Percentiles rank a stretch among this genome's conserved stretches.
Conservation (phyloP, 2,113 vertebrate genomes). For the Spermophilus dauricus region DNA sequence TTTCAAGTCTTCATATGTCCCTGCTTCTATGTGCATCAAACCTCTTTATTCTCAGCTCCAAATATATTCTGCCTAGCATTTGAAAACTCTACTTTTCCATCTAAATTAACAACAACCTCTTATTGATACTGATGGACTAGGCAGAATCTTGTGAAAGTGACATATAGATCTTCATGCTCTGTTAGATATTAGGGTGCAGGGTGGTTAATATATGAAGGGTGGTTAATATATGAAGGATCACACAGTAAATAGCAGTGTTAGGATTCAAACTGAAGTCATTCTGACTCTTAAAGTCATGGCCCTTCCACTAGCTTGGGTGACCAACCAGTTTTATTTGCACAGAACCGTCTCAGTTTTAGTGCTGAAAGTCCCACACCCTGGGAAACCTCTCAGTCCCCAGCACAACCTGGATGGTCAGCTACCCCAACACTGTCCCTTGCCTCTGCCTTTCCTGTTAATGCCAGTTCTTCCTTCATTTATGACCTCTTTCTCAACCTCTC, state of each 20-base stretch:
- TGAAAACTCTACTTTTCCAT: not conserved
- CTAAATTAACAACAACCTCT: not conserved
- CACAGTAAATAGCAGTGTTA: not conserved
- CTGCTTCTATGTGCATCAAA: not conserved
- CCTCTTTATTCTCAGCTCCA: not conserved
- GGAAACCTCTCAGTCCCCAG: not conserved
- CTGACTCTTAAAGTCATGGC: not conserved
- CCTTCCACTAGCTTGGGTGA: not conserved
- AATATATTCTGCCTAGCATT: not conserved
- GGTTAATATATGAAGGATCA: not conserved
- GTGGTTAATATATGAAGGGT: not conserved
- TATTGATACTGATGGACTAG: not conserved
- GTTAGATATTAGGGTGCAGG: not conserved
- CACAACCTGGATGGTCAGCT: not conserved
- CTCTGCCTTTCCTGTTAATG: not conserved
- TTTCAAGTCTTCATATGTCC: conserved; percentile 6
- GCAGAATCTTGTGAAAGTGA: not conserved
- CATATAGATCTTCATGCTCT: not conserved
- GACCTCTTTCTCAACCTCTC: not conserved
- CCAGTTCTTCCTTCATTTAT: not conserved
- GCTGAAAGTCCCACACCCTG: not conserved
- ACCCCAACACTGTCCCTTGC: rapidly evolving
- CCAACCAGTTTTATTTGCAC: not conserved
- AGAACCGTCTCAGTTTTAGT: not conserved
- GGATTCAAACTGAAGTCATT: not conserved